Evolutionary conservation across 2,113 vertebrate genomes (phyloP).

Genomic region (Salvator merianae): DNA sequence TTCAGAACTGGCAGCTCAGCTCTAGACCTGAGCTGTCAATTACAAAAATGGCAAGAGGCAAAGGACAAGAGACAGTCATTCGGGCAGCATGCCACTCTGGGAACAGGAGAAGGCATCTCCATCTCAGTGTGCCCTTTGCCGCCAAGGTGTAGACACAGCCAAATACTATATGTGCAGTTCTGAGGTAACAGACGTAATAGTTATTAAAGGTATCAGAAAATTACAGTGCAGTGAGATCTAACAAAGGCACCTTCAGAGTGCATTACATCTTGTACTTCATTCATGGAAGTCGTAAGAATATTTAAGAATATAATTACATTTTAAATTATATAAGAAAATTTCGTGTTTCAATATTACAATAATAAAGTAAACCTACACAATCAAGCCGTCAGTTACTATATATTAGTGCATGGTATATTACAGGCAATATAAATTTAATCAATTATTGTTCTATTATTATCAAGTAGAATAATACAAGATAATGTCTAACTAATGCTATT

Average conservation of each 20-base stretch:
- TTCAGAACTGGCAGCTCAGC: too few species aligned
- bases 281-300: background rate
- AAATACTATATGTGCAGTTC: too few species aligned
- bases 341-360: background rate
- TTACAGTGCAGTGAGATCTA: too few species aligned
- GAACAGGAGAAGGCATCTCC: too few species aligned
- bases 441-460: background rate
- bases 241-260: background rate
- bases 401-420: background rate
- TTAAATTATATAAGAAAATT: background rate
- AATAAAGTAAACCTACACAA: background rate
- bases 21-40: too few species aligned
- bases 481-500: background rate
- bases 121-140: too few species aligned
- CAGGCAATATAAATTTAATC: background rate
- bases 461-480: background rate
- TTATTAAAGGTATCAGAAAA: too few species aligned
- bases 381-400: background rate
- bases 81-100: too few species aligned
- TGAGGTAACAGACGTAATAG: too few species aligned
- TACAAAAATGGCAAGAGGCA: too few species aligned
- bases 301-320: background rate
- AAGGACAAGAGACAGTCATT: too few species aligned
- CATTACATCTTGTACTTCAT: background rate
- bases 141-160: too few species aligned